These are phyloP conservation scores for Myotis brandtii DNA, from an alignment of 2,113 vertebrate genomes.

Conservation along the genomic window DNA sequence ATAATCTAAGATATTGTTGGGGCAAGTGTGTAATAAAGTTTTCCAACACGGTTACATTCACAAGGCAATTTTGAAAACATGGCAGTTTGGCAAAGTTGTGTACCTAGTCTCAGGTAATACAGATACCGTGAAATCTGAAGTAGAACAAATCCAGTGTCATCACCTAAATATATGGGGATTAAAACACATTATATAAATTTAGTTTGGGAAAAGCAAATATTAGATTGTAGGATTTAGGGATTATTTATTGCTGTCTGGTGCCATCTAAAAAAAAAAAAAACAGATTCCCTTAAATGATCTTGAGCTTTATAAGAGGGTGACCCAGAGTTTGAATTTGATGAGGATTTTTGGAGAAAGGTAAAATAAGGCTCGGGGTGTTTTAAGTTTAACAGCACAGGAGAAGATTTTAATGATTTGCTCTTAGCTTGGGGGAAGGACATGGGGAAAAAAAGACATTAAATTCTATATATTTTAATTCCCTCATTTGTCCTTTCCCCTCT, in stretches of 20 bases:
- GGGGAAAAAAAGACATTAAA: neutral
- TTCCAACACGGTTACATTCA: neutral
- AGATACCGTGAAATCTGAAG: neutral
- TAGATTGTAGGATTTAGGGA: neutral
- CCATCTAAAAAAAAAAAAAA: neutral
- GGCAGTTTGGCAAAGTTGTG: neutral
- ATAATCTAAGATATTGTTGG: neutral
- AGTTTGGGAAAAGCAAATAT: neutral
- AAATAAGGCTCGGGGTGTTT: neutral
- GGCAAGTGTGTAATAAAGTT: neutral
- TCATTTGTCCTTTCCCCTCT: neutral
- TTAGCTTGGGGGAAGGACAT: neutral
- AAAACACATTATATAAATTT: neutral
- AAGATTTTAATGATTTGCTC: neutral
- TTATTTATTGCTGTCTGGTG: neutral
- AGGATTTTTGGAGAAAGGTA: neutral
- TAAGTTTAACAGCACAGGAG: neutral
- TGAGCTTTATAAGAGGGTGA: slow-evolving; percentile 1
- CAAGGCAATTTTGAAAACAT: neutral
- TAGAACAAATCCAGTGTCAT: neutral
- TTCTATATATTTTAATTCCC: neutral
- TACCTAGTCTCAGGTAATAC: neutral
- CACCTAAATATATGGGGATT: neutral
- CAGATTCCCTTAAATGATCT: neutral
- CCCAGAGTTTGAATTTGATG: neutral